These are phyloP conservation scores for Pseudomyrmex concolor DNA, from an alignment of 1,140 invertebrate genomes.

Conservation along the genomic window DNA sequence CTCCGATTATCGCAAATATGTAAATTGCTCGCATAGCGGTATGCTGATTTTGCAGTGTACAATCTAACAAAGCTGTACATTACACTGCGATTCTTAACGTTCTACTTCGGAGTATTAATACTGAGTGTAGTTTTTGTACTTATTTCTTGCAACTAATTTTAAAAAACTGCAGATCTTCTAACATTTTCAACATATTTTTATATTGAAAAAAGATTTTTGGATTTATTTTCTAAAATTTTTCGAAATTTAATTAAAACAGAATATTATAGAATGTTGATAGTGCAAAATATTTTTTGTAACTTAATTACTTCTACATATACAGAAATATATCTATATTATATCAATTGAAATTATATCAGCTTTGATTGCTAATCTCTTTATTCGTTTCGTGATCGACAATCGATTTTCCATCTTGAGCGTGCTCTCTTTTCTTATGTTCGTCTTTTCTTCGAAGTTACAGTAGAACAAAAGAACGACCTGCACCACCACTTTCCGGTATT, in stretches of 20 bases:
- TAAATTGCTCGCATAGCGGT: background rate
- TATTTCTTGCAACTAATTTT: background rate
- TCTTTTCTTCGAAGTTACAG: constrained; percentile 20
- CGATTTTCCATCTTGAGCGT: constrained; percentile 19
- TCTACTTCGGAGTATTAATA: background rate
- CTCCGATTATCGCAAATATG: constrained; percentile 19
- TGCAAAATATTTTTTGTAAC: no score
- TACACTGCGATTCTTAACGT: background rate
- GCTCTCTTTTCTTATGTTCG: constrained; percentile 22
- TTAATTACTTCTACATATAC: no score
- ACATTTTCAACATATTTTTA: background rate
- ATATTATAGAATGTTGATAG: no score
- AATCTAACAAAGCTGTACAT: background rate
- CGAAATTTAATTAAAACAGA: no score
- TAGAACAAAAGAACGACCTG: constrained; percentile 52
- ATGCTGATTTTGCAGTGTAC: background rate
- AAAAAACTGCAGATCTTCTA: background rate
- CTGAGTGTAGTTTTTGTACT: background rate
- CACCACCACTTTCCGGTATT: constrained; percentile 30
- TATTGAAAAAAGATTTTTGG: no score
- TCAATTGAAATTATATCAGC: background rate
- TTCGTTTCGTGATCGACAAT: constrained; percentile 26
- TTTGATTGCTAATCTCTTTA: background rate
- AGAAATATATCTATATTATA: no score
- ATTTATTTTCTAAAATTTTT: no score